Base-by-base conservation (phyloP, 2,888 invertebrate species). In the Dryadula phaetusa region DNA sequence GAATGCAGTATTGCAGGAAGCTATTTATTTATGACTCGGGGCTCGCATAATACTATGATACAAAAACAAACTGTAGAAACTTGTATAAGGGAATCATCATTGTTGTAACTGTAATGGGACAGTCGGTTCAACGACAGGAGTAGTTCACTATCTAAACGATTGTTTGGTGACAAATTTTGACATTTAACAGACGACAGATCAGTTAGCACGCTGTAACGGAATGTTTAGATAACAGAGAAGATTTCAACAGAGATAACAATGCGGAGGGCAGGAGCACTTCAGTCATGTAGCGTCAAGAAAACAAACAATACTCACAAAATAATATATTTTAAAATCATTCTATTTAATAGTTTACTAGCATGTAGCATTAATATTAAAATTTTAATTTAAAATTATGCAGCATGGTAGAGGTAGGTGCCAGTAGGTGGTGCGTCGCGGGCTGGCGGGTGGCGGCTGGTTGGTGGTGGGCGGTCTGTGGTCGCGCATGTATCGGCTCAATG, bases 401-500 rank as follows among this genome's bases (percentile, higher is more conserved):
- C n/a, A n/a, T n/a, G n/a, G n/a, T n/a, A n/a, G n/a, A n/a, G n/a
- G n/a, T n/a, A 18, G 16, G 18, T 18, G 10, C 4, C 34, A 34
- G 34, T 34, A 20, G 46, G 20, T 1, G 46, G 22, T 22, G 46
- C n/a, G 12, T n/a, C 8, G 8, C 16, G 6, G n/a, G 47, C 14
- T n/a, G n/a, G 2, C 18, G 1, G 18, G 3, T 28, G 49, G 25
- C n/a, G 49, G 28, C 8, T n/a, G 28, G 25, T 49, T 14, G 16
- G 7, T 28, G 49, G 25, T 28, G 47, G 25, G 47, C 47, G 47
- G 47, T 25, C 49, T 25, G 25, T 49, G 49, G 49, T 49, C 49
- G n/a, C 49, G 7, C n/a, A 28, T 8, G 49, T n/a, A 28, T 28
- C 28, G 8, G 18, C 14, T 75, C 74, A 76, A 75, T 75, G 76